Evolutionary conservation across 2,888 invertebrate species (phyloP), one percentile per base, ranked within the genome.

Genomic region (Selenia dentaria): DNA sequence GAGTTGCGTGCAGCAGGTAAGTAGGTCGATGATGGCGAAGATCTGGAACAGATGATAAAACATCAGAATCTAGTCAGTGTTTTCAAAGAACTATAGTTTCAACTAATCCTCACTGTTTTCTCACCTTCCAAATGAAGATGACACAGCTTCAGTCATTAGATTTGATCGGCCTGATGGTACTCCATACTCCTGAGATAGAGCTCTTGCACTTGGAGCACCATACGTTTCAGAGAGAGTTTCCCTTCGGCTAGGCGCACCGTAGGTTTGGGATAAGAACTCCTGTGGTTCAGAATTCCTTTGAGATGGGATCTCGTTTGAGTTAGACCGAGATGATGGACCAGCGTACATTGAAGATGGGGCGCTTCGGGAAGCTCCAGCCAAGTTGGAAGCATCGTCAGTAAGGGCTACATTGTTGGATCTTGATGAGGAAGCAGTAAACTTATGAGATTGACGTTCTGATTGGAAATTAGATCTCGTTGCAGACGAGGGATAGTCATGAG

Each of bases 121-220:
- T 16, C 16, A 16, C 16, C 16, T 16, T 9, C 65, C 57, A 28
- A 68, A 92, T 0, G 74, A 65, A n/a, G 79, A 71, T 5, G 71
- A 62, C 14, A 68, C 62, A n/a, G 74, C 77, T 41, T 64, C 59
- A 8, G 77, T 76, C 46, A 88, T 91, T 35, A 86, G 78, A 9
- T 62, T 67, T 16, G 62, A 52, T 10, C 38, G 33, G 62, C 45
- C 39, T 62, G 59, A 32, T 46, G 92, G 91, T n/a, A 80, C 84
- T 20, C 91, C 91, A 51, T 92, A 92, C 42, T 84, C 85, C 40
- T 84, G 79, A 35, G 91, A 85, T 2, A 70, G 12, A 49, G 53
- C 42, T 26, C 45, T 48, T 1, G 52, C 36, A 36, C 27, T 51
- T 6, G 92, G 90, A 12, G 83, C 84, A 10, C 89, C 89, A 49